phyloP scores from a whole-genome alignment of 2,113 vertebrate genomes.

The Psittacara wagleri region DNA sequence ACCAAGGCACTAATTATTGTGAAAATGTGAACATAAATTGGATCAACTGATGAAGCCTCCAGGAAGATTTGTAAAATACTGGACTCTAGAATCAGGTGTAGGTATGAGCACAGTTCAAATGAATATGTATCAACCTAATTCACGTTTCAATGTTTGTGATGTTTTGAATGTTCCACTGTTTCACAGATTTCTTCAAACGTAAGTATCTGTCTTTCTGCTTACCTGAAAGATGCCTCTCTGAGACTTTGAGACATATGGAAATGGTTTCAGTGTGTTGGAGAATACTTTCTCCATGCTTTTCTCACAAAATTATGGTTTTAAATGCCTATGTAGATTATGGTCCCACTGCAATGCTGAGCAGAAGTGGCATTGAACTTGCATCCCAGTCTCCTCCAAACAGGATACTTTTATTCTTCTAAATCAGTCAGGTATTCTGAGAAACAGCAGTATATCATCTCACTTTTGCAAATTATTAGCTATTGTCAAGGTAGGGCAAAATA shows the following conservation, averaged over 20 bases:
- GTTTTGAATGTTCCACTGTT: background rate
- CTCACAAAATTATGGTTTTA: background rate
- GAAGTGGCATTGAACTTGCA: background rate
- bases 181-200: background rate
- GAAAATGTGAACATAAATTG: background rate
- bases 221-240: background rate
- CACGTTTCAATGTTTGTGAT: background rate
- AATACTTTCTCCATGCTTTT: background rate
- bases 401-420: background rate
- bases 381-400: background rate
- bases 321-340: background rate
- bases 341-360: background rate
- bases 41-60: background rate
- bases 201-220: background rate
- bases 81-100: background rate
- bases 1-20: background rate
- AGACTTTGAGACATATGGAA: background rate
- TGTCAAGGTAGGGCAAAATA: background rate
- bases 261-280: background rate
- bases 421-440: background rate
- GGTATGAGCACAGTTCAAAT: background rate
- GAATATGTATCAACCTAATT: background rate
- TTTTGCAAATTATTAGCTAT: background rate
- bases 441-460: background rate
- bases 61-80: background rate